These are phyloP conservation scores for Urocolius indicus DNA, from an alignment of 2,113 vertebrate genomes.

Conservation along the genomic window DNA sequence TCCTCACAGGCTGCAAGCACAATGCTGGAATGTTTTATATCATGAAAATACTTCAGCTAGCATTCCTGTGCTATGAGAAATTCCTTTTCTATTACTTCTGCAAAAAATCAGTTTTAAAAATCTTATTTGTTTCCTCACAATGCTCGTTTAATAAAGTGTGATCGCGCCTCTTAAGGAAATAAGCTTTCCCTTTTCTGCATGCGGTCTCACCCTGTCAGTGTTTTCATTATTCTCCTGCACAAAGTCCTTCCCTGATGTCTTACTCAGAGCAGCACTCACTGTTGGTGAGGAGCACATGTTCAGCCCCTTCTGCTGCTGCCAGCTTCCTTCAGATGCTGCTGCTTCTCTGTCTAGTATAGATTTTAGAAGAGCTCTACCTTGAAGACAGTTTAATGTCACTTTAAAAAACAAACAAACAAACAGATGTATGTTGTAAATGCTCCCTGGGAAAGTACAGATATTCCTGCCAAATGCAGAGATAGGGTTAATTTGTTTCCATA, in stretches of 20 bases:
- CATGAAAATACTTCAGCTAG: neutral
- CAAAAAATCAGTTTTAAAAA: neutral
- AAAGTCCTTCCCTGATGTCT: neutral
- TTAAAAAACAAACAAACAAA: neutral
- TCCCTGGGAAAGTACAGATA: neutral
- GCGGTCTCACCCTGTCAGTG: neutral
- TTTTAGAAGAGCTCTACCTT: neutral
- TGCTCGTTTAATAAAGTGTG: neutral
- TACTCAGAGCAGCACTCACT: neutral
- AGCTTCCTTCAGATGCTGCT: neutral
- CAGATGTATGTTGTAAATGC: fast-evolving
- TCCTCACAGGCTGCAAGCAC: neutral
- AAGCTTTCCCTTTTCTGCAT: neutral
- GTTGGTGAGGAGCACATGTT: fast-evolving
- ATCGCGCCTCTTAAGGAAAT: neutral
- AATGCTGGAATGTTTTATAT: neutral
- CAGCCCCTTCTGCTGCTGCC: neutral
- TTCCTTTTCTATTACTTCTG: neutral
- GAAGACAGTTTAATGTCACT: neutral
- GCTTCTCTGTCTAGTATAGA: neutral
- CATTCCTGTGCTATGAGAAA: neutral
- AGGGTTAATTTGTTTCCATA: neutral
- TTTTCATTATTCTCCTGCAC: neutral
- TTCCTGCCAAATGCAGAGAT: neutral
- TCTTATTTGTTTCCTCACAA: neutral